Conservation (phyloP, 1,140 invertebrate species). For the Pseudomyrmex dendroicus region DNA sequence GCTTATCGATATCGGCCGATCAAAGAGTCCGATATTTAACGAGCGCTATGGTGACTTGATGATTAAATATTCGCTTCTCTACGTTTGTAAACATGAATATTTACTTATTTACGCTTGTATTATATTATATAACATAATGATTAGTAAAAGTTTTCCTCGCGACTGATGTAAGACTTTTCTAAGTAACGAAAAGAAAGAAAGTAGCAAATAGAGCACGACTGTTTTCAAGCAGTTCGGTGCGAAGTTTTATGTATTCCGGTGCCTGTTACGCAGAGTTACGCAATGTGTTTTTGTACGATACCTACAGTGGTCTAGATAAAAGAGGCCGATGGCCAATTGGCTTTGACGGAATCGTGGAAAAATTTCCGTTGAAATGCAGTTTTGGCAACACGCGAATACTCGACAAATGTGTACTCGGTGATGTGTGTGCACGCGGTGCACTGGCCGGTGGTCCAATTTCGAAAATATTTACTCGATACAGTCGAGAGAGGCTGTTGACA, state of each 20-base stretch:
- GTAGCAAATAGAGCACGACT: background rate
- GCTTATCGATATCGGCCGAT: slow-evolving; percentile 6
- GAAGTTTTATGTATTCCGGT: slow-evolving; percentile 20
- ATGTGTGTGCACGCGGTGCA: background rate
- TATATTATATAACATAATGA: no score
- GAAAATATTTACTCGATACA: background rate
- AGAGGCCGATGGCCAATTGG: slow-evolving; percentile 55
- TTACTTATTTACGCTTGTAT: no score
- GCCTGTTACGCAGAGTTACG: slow-evolving; percentile 21
- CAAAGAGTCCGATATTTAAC: background rate
- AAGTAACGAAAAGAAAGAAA: background rate
- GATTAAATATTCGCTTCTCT: background rate
- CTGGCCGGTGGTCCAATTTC: background rate
- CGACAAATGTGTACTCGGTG: background rate
- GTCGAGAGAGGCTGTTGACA: background rate
- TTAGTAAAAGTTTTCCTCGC: background rate
- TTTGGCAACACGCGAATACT: slow-evolving; percentile 57
- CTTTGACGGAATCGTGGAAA: slow-evolving; percentile 71
- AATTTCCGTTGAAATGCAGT: background rate
- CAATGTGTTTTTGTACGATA: slow-evolving; percentile 65
- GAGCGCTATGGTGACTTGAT: background rate
- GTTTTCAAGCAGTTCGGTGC: background rate
- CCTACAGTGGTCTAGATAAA: slow-evolving; percentile 64
- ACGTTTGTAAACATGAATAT: background rate
- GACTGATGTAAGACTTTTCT: background rate